Base-by-base conservation (phyloP, 2,888 invertebrate genomes). In the Xylota segnis region DNA sequence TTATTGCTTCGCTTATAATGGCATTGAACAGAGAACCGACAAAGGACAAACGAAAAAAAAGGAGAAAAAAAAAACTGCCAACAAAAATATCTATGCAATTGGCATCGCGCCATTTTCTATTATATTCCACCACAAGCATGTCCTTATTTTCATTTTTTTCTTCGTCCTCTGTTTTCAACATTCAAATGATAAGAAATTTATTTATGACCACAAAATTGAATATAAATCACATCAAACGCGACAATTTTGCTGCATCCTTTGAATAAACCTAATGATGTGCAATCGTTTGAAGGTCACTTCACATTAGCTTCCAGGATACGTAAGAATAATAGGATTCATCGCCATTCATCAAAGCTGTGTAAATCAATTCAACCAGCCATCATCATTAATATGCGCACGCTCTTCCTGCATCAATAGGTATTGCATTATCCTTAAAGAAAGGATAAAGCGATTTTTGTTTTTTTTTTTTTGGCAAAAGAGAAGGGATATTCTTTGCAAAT, bases 141-240 rank as follows among this genome's bases (percentile, higher is more conserved):
- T 68, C 72, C 63, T 81, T 86, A 76, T 82, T 86, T 79, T 79
- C 79, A 12, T 23, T 72, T 68, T 23, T 61, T 65, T 32, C 43
- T 68, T 81, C 50, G 43, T 74, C 40, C 79, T 86, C 86, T 86
- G 86, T 86, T 86, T 77, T 34, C 76, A 81, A 82, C 86, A 86
- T 82, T 82, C 82, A 76, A 75, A 81, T 82, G 86, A 86, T 86
- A 86, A 86, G 86, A 68, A 86, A 86, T 72, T 86, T 86, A 86
- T 86, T 86, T 86, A 86, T 86, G 82, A 32, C 82, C 86, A 77
- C 72, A 68, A 82, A 86, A 86, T 86, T 86, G 86, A 86, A 86
- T 82, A 86, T 86, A 86, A 86, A 86, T 86, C 86, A 86, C 66
- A 86, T 77, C 72, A 86, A 82, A 63, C 40, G 82, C 76, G 86